Conservation (phyloP, 2,797 vertebrate genomes). For the Orestias chungarensis region DNA sequence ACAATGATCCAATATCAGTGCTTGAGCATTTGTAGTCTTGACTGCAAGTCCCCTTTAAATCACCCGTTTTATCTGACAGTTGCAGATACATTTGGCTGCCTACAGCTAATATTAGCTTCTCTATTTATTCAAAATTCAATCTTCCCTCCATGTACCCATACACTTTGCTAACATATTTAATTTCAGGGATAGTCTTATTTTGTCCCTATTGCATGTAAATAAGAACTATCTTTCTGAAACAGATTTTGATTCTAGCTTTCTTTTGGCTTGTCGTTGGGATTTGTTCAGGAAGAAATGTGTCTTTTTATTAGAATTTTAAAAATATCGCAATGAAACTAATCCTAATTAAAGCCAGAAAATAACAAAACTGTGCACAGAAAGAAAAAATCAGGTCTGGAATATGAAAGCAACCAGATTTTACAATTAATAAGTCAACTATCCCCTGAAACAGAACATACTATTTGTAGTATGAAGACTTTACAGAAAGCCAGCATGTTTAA, state of each 20-base stretch:
- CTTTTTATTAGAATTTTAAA: neutral
- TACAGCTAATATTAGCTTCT: conserved; percentile 23
- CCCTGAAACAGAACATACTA: neutral
- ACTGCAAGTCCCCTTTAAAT: conserved; percentile 15
- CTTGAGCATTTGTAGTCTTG: neutral
- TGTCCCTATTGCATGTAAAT: neutral
- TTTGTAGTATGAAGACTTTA: no score
- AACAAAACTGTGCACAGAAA: neutral
- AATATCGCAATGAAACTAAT: no score
- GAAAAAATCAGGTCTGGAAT: neutral
- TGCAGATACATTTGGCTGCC: conserved; percentile 6
- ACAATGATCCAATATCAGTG: neutral
- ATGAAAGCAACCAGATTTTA: no score
- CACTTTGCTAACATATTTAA: neutral
- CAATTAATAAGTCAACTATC: neutral
- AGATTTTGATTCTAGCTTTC: neutral
- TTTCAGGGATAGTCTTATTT: neutral
- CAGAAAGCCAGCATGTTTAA: neutral
- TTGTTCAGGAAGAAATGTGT: neutral
- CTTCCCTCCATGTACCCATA: neutral
- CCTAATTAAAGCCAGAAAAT: neutral
- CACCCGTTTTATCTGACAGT: conserved; percentile 28
- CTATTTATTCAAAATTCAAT: conserved; percentile 19
- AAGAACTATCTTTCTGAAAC: neutral
- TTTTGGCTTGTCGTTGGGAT: neutral